phyloP scores from a whole-genome alignment of 2,113 vertebrate species.

The Ornithorhynchus anatinus region DNA sequence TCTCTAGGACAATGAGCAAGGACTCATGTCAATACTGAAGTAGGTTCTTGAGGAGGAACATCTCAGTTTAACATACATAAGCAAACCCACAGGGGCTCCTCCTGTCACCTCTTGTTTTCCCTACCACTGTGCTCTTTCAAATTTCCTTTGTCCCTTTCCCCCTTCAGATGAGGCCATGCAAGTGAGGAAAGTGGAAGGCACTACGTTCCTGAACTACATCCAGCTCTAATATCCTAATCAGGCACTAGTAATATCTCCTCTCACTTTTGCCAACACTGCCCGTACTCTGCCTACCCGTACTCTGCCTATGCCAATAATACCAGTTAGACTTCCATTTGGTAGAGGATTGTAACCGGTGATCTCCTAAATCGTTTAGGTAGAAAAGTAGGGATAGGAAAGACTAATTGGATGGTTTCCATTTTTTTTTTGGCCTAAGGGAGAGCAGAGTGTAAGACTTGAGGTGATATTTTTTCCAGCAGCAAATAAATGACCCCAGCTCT shows the following conservation, averaged over 20 bases:
- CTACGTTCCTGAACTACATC: background rate
- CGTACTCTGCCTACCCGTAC: background rate
- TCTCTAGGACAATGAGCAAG: no score
- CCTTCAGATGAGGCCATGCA: no score
- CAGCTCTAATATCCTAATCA: background rate
- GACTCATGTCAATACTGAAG: no score
- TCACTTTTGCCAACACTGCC: background rate
- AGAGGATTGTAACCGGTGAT: background rate
- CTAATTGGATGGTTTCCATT: conserved; percentile 13
- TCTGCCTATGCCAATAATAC: background rate
- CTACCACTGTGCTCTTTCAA: no score
- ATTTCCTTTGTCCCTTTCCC: no score
- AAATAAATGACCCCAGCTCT: background rate
- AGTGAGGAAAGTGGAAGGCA: background rate
- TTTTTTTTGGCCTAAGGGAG: background rate
- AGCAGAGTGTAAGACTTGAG: background rate
- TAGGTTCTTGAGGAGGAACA: no score
- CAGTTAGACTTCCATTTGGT: background rate
- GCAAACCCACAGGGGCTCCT: no score
- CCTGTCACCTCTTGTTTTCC: no score
- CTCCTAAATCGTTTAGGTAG: background rate
- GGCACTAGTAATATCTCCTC: background rate
- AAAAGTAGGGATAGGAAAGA: background rate
- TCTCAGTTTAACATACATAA: no score
- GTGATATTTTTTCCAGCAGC: background rate